Percentiles rank a stretch among this genome's conserved stretches.
These are phyloP conservation scores for Drosophila arizonae DNA, from an alignment of 1,140 invertebrate species.

Conservation along the genomic window DNA sequence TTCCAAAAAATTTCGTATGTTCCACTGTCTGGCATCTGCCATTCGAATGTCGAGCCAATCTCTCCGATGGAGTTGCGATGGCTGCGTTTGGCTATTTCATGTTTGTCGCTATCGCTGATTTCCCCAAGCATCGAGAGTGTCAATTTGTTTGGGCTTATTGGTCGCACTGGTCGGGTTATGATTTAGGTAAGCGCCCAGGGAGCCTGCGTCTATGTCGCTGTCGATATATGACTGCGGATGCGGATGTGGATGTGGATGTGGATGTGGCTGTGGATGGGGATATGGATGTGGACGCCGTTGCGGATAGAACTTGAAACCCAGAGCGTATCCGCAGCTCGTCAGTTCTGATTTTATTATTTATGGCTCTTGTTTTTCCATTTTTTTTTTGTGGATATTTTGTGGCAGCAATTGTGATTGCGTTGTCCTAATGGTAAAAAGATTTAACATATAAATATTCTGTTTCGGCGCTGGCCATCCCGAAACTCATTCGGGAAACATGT, in stretches of 20 bases:
- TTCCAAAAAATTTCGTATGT: not conserved
- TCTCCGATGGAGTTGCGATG: not conserved
- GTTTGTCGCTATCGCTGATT: conserved; percentile 60
- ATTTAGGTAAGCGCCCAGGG: conserved; percentile 68
- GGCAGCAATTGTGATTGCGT: conserved; percentile 43
- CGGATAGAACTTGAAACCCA: conserved; percentile 38
- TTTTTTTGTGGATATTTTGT: conserved; percentile 34
- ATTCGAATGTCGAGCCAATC: not conserved
- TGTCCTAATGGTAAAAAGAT: conserved; percentile 59
- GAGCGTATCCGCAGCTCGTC: conserved; percentile 35
- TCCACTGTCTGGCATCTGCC: not conserved
- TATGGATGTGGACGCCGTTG: conserved; percentile 3
- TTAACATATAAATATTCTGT: conserved; percentile 73
- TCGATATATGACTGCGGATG: conserved; percentile 10
- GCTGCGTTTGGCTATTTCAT: conserved; percentile 40
- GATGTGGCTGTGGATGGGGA: conserved; percentile 11
- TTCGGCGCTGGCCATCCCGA: conserved; percentile 13
- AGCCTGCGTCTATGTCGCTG: conserved; percentile 23
- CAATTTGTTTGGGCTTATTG: conserved; percentile 70
- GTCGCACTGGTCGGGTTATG: conserved; percentile 56
- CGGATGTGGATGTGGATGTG: conserved; percentile 25
- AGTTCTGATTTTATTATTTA: conserved; percentile 77
- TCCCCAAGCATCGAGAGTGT: conserved; percentile 72
- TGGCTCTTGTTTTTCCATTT: conserved; percentile 16
- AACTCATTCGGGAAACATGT: conserved; percentile 44